These are phyloP conservation scores for Antigone vipio DNA, from an alignment of 2,113 vertebrate species.

Conservation along the genomic window DNA sequence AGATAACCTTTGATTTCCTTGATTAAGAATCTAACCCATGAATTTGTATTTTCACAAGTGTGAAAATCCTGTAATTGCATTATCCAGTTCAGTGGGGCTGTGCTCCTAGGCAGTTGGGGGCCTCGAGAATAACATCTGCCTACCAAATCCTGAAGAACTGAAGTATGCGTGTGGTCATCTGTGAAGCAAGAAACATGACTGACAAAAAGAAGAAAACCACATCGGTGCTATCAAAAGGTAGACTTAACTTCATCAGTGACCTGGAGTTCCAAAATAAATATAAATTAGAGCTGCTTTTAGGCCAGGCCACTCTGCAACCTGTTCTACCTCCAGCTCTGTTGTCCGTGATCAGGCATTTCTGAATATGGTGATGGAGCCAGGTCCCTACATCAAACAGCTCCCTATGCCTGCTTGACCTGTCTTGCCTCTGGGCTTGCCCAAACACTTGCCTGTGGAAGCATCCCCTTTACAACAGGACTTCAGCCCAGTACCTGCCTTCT, in stretches of 20 bases:
- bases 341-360: background rate
- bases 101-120: background rate
- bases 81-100: background rate
- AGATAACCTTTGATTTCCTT: background rate
- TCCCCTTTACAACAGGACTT: background rate
- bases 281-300: background rate
- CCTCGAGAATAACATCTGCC: background rate
- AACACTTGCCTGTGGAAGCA: background rate
- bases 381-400: background rate
- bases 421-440: background rate
- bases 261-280: background rate
- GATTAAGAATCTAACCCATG: background rate
- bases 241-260: background rate
- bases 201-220: background rate
- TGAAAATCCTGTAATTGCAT: background rate
- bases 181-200: background rate
- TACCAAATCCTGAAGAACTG: background rate
- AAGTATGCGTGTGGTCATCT: background rate
- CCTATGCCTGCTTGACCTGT: background rate
- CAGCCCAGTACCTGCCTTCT: background rate
- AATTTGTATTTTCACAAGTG: background rate
- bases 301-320: background rate
- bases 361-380: background rate
- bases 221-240: background rate
- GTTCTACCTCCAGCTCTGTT: background rate